Conservation (phyloP, 2,888 invertebrate species). For the Mantis religiosa region DNA sequence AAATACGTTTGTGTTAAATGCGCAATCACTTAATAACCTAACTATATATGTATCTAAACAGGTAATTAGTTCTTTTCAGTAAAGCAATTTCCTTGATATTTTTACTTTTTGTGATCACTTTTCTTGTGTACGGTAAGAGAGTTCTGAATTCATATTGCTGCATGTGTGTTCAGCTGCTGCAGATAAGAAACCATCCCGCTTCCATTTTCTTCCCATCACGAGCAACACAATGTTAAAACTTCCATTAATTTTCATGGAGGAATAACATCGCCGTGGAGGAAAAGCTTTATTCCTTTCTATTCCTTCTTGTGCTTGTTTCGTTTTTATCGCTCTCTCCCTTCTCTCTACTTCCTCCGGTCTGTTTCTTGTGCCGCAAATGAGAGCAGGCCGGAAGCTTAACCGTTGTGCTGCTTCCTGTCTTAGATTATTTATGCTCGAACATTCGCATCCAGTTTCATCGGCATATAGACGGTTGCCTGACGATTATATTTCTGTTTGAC, state of each 20-base stretch:
- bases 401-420: neutral
- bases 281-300: neutral
- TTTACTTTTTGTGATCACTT: neutral
- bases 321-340: neutral
- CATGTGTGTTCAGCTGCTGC: neutral
- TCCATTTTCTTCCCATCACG: neutral
- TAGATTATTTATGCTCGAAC: neutral
- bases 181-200: neutral
- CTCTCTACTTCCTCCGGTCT: neutral
- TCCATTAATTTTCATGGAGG: neutral
- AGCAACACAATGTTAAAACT: neutral
- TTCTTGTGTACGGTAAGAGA: neutral
- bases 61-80: too few relatives aligned
- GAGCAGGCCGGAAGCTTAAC: neutral
- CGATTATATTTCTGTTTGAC: neutral
- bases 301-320: neutral
- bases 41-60: too few relatives aligned
- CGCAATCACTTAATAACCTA: too few relatives aligned
- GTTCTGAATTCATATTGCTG: neutral
- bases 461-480: neutral
- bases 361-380: neutral
- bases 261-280: neutral
- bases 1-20: too few relatives aligned
- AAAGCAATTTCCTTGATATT: neutral
- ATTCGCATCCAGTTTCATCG: neutral